Base-by-base conservation (phyloP, 2,888 invertebrate genomes). In the Ophioninae sp. region DNA sequence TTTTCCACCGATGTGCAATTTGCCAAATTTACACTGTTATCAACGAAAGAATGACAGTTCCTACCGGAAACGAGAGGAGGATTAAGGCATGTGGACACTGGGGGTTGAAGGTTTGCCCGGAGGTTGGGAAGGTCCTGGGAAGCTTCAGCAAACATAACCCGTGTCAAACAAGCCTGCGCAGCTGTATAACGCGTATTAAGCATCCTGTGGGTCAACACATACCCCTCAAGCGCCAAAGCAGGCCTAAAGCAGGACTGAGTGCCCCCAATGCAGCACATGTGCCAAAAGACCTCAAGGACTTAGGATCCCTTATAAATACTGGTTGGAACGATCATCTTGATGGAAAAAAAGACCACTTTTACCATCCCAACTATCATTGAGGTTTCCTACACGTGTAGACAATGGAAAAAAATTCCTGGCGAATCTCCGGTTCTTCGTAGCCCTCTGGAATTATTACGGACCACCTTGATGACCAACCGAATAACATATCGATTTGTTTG, bases 91-190 rank as follows among this genome's bases (percentile, higher is more conserved):
- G 17, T 51, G 6, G 13, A 17, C 17, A 10, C 51, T 6, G 13
- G 51, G 74, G 64, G 61, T 56, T 51, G 72, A 13, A 2, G 51
- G 6, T 13, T 51, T 51, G 9, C 23, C 63, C 10, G 17, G 44
- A 58, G 73, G 58, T 61, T 13, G 10, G n/a, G 59, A 30, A 9
- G 59, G 23, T 44, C 63, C 68, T 56, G 56, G n/a, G n/a, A n/a
- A n/a, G n/a, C n/a, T 6, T 23, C 64, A 39, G 59, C 73, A 69
- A 79, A 78, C 73, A 82, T 74, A 69, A 22, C 23, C 13, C 73
- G 22, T 82, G 73, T 78, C 69, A 30, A 73, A 73, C 82, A 78
- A 69, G 82, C 44, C 73, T 68, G 63, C 61, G 68, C 78, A 73
- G 63, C 73, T 79, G 73, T 69, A 39, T 61, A 61, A 68, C 63